Evolutionary conservation across 2,888 invertebrate species (phyloP).

Genomic region (Trachelus stipa): DNA sequence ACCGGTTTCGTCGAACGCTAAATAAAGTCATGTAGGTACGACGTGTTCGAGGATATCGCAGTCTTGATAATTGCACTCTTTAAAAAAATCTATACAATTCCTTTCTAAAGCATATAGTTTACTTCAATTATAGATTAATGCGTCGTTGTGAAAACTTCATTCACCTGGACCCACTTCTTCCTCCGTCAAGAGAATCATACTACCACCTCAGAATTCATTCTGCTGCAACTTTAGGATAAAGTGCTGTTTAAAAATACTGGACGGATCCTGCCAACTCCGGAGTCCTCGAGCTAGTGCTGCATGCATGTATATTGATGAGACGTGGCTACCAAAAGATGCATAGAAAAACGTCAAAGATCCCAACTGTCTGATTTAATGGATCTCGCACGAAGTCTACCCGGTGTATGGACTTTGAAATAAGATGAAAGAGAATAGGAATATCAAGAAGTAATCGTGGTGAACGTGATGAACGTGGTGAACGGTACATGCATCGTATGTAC

Average conservation of each 20-base stretch:
- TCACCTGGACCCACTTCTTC: neutral
- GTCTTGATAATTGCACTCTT: conserved; percentile 4
- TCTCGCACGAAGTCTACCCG: no score
- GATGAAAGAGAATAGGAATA: neutral
- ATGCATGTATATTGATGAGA: neutral
- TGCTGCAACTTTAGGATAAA: neutral
- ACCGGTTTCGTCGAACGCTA: conserved; percentile 55
- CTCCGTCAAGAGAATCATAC: no score
- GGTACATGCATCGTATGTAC: neutral
- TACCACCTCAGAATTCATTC: no score
- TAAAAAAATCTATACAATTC: neutral
- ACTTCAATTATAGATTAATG: neutral
- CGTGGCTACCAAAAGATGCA: neutral
- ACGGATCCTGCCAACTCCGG: neutral
- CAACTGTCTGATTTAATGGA: no score
- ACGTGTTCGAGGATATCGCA: conserved; percentile 15
- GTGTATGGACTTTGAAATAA: neutral
- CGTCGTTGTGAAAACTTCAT: neutral
- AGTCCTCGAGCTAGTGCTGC: neutral
- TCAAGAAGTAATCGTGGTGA: neutral
- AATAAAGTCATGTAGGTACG: conserved; percentile 48
- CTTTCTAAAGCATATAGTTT: neutral
- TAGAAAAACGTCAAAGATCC: neutral
- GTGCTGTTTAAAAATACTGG: neutral
- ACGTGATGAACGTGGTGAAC: neutral